A percentile compares a stretch with the other conserved stretches of the same genome.
Evolutionary conservation across 2,888 invertebrate genomes (phyloP).

Genomic region (Malthinus flaveolus): DNA sequence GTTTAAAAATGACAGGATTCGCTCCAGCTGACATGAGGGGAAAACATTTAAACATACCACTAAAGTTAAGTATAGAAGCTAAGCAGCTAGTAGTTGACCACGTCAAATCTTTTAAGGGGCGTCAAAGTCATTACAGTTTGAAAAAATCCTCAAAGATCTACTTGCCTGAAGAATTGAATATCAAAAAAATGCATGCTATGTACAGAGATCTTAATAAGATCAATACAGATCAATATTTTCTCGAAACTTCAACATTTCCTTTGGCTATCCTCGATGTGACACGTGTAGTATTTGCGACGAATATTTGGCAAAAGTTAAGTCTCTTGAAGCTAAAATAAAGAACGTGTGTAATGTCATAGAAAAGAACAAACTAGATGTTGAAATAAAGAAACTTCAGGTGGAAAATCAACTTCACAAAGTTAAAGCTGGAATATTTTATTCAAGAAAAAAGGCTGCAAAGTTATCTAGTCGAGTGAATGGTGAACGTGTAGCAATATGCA

Average conservation of each 20-base stretch:
- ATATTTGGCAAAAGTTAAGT: neutral
- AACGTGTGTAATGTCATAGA: neutral
- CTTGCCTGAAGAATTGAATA: neutral
- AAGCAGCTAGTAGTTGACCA: too few relatives aligned
- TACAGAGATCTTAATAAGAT: neutral
- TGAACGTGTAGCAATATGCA: constrained; percentile 1
- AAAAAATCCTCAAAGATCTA: neutral
- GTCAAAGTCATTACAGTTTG: neutral
- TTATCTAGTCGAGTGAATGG: neutral
- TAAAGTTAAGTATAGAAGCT: neutral
- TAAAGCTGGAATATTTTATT: neutral
- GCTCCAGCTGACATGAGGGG: neutral
- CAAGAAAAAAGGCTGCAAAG: neutral
- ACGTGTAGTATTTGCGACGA: neutral
- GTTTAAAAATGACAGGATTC: neutral
- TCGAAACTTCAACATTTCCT: neutral
- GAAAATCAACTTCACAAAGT: neutral
- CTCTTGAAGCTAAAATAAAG: neutral
- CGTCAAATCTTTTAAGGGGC: neutral
- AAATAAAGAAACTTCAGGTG: neutral
- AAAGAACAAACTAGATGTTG: neutral
- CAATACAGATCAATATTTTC: neutral
- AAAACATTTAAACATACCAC: neutral
- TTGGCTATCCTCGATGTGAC: neutral
- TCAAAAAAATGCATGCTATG: neutral